Conservation (phyloP, 2,888 invertebrate genomes). For the Tupiocoris notatus region DNA sequence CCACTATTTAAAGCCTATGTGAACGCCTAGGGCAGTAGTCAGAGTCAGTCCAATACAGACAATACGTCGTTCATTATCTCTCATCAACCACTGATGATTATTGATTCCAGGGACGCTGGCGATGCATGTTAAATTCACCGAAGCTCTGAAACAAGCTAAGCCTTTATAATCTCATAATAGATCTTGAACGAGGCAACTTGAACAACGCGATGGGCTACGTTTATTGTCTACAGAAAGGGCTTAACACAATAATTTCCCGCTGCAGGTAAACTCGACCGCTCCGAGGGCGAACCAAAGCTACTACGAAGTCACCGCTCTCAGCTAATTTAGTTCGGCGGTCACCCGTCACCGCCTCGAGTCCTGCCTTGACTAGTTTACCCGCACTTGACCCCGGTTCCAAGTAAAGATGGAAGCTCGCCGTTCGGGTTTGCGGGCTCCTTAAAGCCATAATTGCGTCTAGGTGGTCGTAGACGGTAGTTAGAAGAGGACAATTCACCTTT, state of each 20-base stretch:
- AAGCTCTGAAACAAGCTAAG: neutral
- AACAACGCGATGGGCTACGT: neutral
- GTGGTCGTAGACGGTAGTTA: no score
- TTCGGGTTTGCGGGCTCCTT: no score
- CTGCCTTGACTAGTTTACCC: neutral
- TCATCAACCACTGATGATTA: no score
- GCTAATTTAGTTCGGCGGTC: neutral
- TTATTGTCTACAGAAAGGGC: neutral
- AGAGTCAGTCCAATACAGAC: no score
- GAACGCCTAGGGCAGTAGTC: no score
- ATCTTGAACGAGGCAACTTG: neutral
- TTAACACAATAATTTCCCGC: neutral
- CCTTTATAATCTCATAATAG: neutral
- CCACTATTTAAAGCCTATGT: no score
- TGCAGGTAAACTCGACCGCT: neutral
- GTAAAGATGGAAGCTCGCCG: neutral
- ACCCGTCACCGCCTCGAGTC: neutral
- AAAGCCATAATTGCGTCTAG: no score
- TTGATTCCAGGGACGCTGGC: neutral
- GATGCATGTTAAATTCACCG: neutral
- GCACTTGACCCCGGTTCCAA: neutral
- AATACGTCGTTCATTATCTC: no score
- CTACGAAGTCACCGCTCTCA: neutral
- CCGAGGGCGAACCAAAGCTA: neutral
- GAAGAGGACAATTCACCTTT: no score